Evolutionary conservation across 1,140 invertebrate genomes (phyloP), one percentile per base, ranked within the genome.

Genomic region (Protaetia brevitarsis): DNA sequence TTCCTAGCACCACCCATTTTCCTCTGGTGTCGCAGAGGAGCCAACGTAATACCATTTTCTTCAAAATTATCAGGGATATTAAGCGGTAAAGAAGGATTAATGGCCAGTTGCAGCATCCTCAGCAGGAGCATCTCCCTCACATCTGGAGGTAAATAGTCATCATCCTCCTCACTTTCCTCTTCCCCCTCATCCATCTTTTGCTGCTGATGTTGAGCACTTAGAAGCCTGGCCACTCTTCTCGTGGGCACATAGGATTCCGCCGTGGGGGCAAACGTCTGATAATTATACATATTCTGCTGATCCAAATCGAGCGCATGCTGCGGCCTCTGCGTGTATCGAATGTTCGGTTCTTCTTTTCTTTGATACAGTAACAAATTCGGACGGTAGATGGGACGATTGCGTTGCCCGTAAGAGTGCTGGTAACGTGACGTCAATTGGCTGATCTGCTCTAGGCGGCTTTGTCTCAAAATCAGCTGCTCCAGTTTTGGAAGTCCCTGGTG

Each of bases 91-190:
- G 87, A 85, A 1, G 85, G 83, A 71, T 86, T 87, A 59, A 89
- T 88, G 0, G 87, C 87, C 16, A 89, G 70, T 68, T 89, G 85
- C 2, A 89, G 74, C 87, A 89, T 89, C 69, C 87, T 84, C 57
- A 89, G 69, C 3, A 89, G 70, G 16, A 89, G 74, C 67, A 87
- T 87, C 76, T 89, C 88, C 34, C 87, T 77, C 6, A 89, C 84
- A 27, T 87, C 84, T 0, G 85, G 79, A 7, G 87, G 88, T 11
- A 89, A 69, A 69, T 85, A 86, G 68, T 88, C 86, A 59, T 82
- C 82, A 3, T 78, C 71, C 3, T 86, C 84, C 37, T 79, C 79
- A 4, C 77, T 68, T 8, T 80, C 79, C 1, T 66, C 80, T n/a
- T 78, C 71, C 3, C 85, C 84, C 37, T 79, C 79, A 4, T 77